A percentile compares a stretch with the other conserved stretches of the same genome.
phyloP scores from a whole-genome alignment of 2,888 invertebrate species.

The Limnephilus marmoratus region DNA sequence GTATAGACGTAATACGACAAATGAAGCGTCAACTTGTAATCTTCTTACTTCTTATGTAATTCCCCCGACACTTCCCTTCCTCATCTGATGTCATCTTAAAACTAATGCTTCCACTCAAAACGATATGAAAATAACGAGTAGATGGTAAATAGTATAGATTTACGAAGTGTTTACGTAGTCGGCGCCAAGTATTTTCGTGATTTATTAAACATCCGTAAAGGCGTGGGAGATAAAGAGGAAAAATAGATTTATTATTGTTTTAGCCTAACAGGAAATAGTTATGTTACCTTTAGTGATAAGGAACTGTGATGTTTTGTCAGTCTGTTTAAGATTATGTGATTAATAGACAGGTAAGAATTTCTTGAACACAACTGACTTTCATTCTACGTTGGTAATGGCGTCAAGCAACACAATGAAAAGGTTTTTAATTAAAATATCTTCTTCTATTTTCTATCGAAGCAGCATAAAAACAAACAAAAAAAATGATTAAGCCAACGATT shows the following conservation, averaged over 20 bases:
- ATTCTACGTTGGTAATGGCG: background rate
- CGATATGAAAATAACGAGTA: background rate
- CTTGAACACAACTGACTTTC: background rate
- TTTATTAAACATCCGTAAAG: constrained; percentile 23
- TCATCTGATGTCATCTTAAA: constrained; percentile 5
- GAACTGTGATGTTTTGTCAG: background rate
- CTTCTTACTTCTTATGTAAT: constrained; percentile 29
- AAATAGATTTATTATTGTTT: constrained; percentile 10
- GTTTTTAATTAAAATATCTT: background rate
- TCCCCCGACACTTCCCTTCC: background rate
- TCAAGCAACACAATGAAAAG: background rate
- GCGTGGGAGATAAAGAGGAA: background rate
- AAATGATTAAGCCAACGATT: too few species aligned
- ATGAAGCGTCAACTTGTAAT: constrained; percentile 27
- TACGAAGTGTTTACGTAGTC: background rate
- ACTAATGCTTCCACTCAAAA: background rate
- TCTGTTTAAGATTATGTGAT: background rate
- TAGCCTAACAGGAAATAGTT: background rate
- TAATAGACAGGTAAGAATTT: background rate
- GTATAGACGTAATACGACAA: constrained; percentile 26
- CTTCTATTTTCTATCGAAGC: background rate
- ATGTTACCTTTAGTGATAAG: constrained; percentile 35
- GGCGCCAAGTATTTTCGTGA: background rate
- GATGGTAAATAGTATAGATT: background rate
- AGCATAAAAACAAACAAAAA: background rate